These are phyloP conservation scores for Trididemnum nubilum DNA, from an alignment of 23 tunicate species.

Conservation along the genomic window DNA sequence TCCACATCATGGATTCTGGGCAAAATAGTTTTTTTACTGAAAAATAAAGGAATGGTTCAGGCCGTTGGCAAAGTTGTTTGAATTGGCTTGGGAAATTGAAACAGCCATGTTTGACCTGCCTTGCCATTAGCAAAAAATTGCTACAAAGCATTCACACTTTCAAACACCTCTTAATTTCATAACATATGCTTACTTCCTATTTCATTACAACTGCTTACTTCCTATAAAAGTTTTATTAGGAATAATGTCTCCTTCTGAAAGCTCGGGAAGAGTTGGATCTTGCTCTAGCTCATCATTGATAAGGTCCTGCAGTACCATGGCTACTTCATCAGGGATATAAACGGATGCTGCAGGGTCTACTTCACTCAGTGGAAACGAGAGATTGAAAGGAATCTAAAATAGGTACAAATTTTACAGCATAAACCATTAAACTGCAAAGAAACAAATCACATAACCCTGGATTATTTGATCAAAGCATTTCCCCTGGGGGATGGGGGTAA, in stretches of 20 bases:
- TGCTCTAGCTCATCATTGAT: constrained; percentile 8
- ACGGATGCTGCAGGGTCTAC: too few species aligned
- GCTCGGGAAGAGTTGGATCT: not conserved
- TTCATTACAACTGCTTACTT: constrained; percentile 13
- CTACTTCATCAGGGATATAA: not conserved
- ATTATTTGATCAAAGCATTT: not conserved
- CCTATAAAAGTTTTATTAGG: constrained; percentile 52
- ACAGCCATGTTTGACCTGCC: too few species aligned
- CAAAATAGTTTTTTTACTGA: too few species aligned
- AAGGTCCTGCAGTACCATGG: not conserved
- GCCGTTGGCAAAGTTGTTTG: too few species aligned
- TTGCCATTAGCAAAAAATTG: too few species aligned
- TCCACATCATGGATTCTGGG: too few species aligned
- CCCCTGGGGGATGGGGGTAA: not conserved
- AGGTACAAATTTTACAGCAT: not conserved
- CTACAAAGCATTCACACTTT: too few species aligned
- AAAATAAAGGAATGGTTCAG: too few species aligned
- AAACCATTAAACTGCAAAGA: not conserved
- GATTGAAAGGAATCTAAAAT: not conserved
- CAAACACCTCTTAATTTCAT: too few species aligned
- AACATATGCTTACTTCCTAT: too few species aligned
- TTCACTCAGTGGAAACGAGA: not conserved
- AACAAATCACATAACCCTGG: not conserved
- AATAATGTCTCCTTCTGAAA: constrained; percentile 15
- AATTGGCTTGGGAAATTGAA: too few species aligned